A percentile compares a stretch with the other conserved stretches of the same genome.
Evolutionary conservation across 2,113 vertebrate genomes (phyloP).

Genomic region (Chroicocephalus ridibundus): DNA sequence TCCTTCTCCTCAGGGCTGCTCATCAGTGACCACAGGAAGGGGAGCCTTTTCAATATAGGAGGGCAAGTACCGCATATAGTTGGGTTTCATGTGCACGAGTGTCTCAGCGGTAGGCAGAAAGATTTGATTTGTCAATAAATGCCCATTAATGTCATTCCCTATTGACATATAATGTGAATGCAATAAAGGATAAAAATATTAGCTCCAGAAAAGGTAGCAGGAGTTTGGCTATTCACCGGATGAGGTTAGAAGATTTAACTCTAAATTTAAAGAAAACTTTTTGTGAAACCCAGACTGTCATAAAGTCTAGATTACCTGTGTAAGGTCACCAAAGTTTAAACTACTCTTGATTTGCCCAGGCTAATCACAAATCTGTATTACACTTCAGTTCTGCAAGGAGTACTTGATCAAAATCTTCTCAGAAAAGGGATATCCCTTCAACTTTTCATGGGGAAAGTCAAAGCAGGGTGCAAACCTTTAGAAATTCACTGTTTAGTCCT

Average conservation of each 20-base stretch:
- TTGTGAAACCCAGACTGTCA: neutral
- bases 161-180: neutral
- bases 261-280: neutral
- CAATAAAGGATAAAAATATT: neutral
- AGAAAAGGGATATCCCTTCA: neutral
- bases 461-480: neutral
- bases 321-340: neutral
- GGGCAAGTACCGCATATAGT: neutral
- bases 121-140: neutral
- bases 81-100: neutral
- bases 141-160: neutral
- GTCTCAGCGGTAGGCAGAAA: neutral
- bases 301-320: neutral
- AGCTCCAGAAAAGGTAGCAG: neutral
- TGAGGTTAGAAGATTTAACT: neutral
- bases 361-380: neutral
- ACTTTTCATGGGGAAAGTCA: neutral
- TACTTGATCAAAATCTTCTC: neutral
- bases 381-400: neutral
- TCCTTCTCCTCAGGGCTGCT: no score
- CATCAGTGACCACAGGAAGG: neutral
- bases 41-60: neutral
- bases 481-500: neutral
- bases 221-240: neutral
- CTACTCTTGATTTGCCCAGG: neutral